Percentiles rank a stretch among this genome's conserved stretches.
phyloP scores from a whole-genome alignment of 2,888 invertebrate species.

The Schizaphis graminum region DNA sequence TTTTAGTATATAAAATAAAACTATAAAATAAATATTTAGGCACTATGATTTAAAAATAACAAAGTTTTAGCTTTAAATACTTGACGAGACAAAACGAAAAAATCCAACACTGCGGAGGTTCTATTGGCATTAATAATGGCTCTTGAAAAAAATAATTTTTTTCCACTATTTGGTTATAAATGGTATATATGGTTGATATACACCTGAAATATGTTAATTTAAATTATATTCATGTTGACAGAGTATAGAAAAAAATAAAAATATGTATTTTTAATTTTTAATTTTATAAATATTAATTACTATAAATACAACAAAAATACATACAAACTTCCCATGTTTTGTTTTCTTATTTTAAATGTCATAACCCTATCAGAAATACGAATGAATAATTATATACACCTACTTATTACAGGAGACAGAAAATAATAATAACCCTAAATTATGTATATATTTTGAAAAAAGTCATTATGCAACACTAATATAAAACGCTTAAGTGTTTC shows the following conservation, averaged over 20 bases:
- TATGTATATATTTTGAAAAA: neutral
- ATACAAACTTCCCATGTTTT: neutral
- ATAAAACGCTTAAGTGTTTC: neutral
- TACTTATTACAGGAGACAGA: neutral
- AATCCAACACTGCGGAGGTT: too few relatives aligned
- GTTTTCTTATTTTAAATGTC: neutral
- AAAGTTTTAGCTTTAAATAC: too few relatives aligned
- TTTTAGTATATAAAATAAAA: too few relatives aligned
- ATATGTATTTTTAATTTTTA: neutral
- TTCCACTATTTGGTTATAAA: too few relatives aligned
- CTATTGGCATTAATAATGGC: too few relatives aligned
- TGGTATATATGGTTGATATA: neutral
- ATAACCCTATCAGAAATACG: neutral
- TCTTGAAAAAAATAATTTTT: too few relatives aligned
- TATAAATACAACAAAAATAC: neutral
- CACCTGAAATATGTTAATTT: neutral
- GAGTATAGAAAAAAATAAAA: neutral
- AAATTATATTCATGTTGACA: neutral
- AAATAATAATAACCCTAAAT: neutral
- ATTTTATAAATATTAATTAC: neutral
- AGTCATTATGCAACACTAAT: neutral
- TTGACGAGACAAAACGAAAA: too few relatives aligned
- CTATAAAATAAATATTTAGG: too few relatives aligned
- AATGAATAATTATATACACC: neutral
- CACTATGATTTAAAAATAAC: too few relatives aligned